phyloP scores from a whole-genome alignment of 2,888 invertebrate species.

The Drymonia ruficornis region DNA sequence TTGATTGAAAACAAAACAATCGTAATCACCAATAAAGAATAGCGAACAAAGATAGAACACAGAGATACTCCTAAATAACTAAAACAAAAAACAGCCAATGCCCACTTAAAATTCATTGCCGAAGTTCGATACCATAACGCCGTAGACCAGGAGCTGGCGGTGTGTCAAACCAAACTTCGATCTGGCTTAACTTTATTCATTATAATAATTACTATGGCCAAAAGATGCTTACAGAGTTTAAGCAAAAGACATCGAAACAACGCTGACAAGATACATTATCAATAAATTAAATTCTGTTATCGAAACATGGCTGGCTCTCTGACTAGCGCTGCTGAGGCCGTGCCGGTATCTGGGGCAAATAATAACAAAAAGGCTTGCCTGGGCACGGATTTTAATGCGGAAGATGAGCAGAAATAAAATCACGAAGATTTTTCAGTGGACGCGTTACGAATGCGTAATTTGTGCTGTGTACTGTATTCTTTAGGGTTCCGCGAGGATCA shows the following conservation, averaged over 20 bases:
- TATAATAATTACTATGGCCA: too few relatives aligned
- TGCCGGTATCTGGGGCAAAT: slow-evolving; percentile 46
- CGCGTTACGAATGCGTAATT: slow-evolving; percentile 68
- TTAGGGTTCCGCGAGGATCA: slow-evolving; percentile 35
- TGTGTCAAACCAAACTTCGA: neutral
- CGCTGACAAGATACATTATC: too few relatives aligned
- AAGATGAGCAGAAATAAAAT: slow-evolving; percentile 68
- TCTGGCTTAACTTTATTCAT: too few relatives aligned
- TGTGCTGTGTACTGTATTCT: slow-evolving; percentile 45
- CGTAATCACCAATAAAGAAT: slow-evolving; percentile 4
- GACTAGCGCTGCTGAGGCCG: slow-evolving; percentile 2
- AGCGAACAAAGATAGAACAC: slow-evolving; percentile 2
- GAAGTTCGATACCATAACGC: slow-evolving; percentile 24
- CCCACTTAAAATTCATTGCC: slow-evolving; percentile 43
- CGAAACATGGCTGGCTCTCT: neutral
- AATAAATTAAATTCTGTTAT: too few relatives aligned
- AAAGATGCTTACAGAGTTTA: too few relatives aligned
- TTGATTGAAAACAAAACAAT: slow-evolving; percentile 7
- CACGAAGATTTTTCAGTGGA: slow-evolving; percentile 69
- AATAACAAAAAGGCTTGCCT: slow-evolving; percentile 56
- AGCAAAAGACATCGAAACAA: too few relatives aligned
- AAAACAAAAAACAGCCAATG: slow-evolving; percentile 28
- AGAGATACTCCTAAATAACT: slow-evolving; percentile 5
- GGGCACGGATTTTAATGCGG: slow-evolving; percentile 58
- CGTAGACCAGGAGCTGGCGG: neutral